Evolutionary conservation across 2,113 vertebrate species (phyloP), one percentile per base, ranked within the genome.

Genomic region (Picathartes gymnocephalus): DNA sequence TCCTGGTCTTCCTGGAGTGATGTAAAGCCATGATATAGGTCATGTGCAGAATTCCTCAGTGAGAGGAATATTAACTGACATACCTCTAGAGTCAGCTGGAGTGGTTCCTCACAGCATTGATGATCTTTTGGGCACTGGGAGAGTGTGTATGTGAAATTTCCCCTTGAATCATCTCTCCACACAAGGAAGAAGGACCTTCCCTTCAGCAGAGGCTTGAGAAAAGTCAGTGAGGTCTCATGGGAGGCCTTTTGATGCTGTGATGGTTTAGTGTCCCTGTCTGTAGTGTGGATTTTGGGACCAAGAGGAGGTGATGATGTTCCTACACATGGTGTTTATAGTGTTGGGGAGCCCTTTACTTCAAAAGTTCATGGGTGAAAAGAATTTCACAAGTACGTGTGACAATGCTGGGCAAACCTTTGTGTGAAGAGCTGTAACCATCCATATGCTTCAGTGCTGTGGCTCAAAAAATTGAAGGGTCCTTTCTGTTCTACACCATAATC

Each of bases 261-360:
- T 76, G 16, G 6, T 79, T 64, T 4, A 1, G 14, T 65, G 28
- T 62, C 35, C 37, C 22, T n/a, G 53, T 45, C 16, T 45, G 7
- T 18, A 35, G 6, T 4, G 25, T 64, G 47, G 45, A 42, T 77
- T 92, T 90, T 33, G 51, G n/a, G 50, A 61, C 17, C 22, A 60
- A 40, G 56, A 62, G 22, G 33, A 78, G 31, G 11, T 80, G 81
- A 14, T 85, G n/a, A 9, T 39, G 27, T 53, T 92, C 37, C 50
- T 24, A 9, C 0, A 0, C 28, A 5, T 0, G 0, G 9, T 37
- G 19, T 84, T 90, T 65, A 12, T 39, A 28, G n/a, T 2, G 4
- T 9, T 62, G 30, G 58, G 66, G 56, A 78, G 30, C 15, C 7
- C 16, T 86, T 66, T 53, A 19, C 30, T 85, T 77, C 23, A 39